phyloP scores from a whole-genome alignment of 2,888 invertebrate species.

The Amphipoea oculea region DNA sequence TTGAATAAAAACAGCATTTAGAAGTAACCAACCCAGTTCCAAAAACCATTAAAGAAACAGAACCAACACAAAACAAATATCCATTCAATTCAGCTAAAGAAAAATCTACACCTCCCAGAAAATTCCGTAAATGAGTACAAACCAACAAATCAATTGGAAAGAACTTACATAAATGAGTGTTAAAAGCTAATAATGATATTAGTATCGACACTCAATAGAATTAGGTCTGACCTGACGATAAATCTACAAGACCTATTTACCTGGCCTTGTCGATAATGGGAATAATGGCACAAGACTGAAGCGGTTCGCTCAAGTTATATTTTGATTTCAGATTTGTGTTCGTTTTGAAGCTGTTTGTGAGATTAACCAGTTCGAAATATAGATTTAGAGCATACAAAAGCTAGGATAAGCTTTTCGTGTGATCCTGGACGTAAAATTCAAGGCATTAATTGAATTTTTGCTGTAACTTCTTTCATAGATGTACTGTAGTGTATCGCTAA shows the following conservation, averaged over 20 bases:
- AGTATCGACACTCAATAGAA: conserved; percentile 48
- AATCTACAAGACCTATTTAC: conserved; percentile 63
- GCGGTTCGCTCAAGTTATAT: conserved; percentile 9
- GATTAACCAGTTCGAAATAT: neutral
- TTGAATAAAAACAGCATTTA: neutral
- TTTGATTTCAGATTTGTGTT: conserved; percentile 14
- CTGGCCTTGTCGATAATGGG: conserved; percentile 44
- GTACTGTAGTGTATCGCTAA: too few relatives aligned
- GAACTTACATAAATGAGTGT: conserved; percentile 32
- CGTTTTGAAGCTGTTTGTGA: neutral
- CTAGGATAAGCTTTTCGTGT: neutral
- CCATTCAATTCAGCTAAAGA: neutral
- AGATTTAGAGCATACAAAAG: neutral
- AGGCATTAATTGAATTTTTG: neutral
- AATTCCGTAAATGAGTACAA: conserved; percentile 37
- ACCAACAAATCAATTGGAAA: conserved; percentile 39
- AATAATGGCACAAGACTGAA: conserved; percentile 10
- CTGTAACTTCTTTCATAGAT: neutral
- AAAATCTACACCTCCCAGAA: neutral
- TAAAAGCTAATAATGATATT: conserved; percentile 43
- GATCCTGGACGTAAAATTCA: neutral
- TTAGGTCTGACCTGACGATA: conserved; percentile 57
- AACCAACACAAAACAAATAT: neutral
- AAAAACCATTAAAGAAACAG: neutral
- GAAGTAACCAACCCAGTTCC: neutral